A percentile compares a stretch with the other conserved stretches of the same genome.
Evolutionary conservation across 2,888 invertebrate genomes (phyloP).

Genomic region (Chalcosyrphus nemorum): DNA sequence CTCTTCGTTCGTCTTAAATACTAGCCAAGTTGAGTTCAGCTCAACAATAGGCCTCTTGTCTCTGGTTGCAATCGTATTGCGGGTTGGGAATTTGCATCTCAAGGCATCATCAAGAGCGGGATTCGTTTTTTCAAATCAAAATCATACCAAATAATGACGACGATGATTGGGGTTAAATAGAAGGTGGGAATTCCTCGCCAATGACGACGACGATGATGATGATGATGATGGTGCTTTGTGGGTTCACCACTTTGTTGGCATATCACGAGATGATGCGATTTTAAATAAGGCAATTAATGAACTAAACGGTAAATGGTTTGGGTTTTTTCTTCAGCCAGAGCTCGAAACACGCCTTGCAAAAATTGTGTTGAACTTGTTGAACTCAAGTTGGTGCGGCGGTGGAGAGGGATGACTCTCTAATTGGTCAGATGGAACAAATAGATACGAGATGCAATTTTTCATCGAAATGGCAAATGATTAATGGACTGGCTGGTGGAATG

Average conservation of each 20-base stretch:
- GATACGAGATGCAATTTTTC: constrained; percentile 57
- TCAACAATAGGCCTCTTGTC: constrained; percentile 56
- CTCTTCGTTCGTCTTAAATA: constrained; percentile 65
- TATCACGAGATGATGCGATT: constrained; percentile 71
- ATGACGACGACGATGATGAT: constrained; percentile 40
- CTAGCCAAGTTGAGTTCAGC: constrained; percentile 37
- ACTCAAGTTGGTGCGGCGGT: constrained; percentile 19
- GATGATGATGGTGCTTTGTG: constrained; percentile 7
- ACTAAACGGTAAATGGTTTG: constrained; percentile 44
- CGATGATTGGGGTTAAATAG: constrained; percentile 72
- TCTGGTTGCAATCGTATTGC: too few relatives aligned
- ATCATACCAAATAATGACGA: constrained; percentile 67
- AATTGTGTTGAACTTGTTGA: constrained; percentile 57
- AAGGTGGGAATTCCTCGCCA: constrained; percentile 66
- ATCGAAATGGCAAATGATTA: constrained; percentile 66
- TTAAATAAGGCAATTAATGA: constrained; percentile 70
- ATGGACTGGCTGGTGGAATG: not conserved
- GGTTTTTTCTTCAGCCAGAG: constrained; percentile 13
- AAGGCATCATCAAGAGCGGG: constrained; percentile 21
- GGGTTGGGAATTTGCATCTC: constrained; percentile 53
- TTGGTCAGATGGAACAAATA: constrained; percentile 69
- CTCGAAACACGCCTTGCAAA: constrained; percentile 43
- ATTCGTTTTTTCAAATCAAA: constrained; percentile 68
- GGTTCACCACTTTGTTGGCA: constrained; percentile 38
- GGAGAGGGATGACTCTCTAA: constrained; percentile 48